Evolutionary conservation across 1,140 invertebrate species (phyloP).

Genomic region (Formica exsecta): DNA sequence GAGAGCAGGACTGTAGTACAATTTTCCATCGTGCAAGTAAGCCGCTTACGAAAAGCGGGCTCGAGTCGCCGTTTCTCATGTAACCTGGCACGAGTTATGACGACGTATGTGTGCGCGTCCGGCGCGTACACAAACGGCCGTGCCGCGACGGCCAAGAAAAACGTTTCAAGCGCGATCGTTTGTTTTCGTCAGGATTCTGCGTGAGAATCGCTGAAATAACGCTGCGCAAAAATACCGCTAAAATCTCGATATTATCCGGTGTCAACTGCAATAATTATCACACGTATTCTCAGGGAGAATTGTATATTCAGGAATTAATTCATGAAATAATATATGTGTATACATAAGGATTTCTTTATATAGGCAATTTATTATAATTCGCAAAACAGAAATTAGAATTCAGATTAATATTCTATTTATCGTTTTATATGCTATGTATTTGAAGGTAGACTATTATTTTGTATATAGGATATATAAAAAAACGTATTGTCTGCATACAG

Average conservation of each 20-base stretch:
- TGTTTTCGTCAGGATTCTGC: conserved; percentile 65
- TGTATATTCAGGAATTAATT: background rate
- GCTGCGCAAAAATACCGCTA: background rate
- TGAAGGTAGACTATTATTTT: too few relatives aligned
- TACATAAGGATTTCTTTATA: background rate
- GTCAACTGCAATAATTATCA: background rate
- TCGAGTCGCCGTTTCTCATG: conserved; percentile 79
- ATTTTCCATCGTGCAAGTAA: conserved; percentile 80
- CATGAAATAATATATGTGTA: background rate
- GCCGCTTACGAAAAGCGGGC: conserved; percentile 80
- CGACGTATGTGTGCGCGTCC: conserved; percentile 75
- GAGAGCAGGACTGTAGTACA: conserved; percentile 68
- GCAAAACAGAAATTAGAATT: too few relatives aligned
- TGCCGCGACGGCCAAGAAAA: conserved; percentile 51
- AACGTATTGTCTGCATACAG: too few relatives aligned
- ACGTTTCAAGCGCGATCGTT: conserved; percentile 72
- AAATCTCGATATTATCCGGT: conserved; percentile 1
- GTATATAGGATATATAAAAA: too few relatives aligned
- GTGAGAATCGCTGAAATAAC: conserved; percentile 55
- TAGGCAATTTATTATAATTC: background rate
- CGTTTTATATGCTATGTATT: too few relatives aligned
- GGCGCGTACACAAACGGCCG: conserved; percentile 49
- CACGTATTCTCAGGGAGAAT: background rate
- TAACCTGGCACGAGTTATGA: conserved; percentile 73
- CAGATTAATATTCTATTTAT: too few relatives aligned